Base-by-base conservation (phyloP, 1,140 invertebrate genomes). In the Psix sp. region DNA sequence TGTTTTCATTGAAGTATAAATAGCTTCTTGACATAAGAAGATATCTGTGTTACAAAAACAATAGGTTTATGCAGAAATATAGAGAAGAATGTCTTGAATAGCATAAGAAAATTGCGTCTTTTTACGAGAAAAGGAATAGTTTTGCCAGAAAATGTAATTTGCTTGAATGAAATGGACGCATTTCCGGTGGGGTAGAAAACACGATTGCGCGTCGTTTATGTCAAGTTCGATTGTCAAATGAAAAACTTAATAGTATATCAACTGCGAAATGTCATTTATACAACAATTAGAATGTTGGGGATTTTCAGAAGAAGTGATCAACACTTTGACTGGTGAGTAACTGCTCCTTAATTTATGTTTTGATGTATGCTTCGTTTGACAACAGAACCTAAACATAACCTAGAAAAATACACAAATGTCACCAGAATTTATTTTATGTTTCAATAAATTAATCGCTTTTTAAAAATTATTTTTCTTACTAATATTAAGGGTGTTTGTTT, bases 201-300 rank as follows among this genome's bases (percentile, higher is more conserved):
- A 71, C 24, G 13, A 45, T 59, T 26, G 21, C 40, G 45, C 46
- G 38, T 73, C 21, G 36, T 9, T 40, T 36, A 29, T 7, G 26
- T 40, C 36, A 40, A 33, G 5, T 35, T 60, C n/a, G 33, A 36
- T 21, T 17, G 15, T 56, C 33, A 57, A 51, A 68, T 68, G 65
- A 51, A 7, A 59, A 45, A n/a, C 6, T n/a, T 29, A n/a, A 10
- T 7, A 7, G n/a, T 10, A 29, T 10, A 29, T 1, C 26, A 39
- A 14, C 7, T n/a, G n/a, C 36, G 26, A 43, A 10, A 73, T 73
- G 70, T 59, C 70, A 40, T 73, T 65, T 40, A 15, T 73, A 36
- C 54, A 73, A 40, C 60, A 66, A 62, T 67, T 74, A 56, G 48
- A 66, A 36, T 60, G 48, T 29, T 74, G 60, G 62, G 71, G 60